Base-by-base conservation (phyloP, 2,888 invertebrate genomes). In the Drosophila demipolita region DNA sequence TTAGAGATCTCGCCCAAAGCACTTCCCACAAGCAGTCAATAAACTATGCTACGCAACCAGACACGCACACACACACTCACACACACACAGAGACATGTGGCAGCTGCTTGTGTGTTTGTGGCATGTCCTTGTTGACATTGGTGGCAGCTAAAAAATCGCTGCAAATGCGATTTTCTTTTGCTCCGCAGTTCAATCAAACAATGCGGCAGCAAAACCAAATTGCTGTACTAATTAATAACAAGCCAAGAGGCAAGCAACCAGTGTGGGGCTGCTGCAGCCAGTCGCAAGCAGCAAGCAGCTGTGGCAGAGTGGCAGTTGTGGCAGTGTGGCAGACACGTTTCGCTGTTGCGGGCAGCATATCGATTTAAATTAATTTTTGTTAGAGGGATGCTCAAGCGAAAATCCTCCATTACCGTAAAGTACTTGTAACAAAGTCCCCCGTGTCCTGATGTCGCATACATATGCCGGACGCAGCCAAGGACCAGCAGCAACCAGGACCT, bases 401-500 rank as follows among this genome's bases (percentile, higher is more conserved):
- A 92, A 92, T 91, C 92, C 92, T 90, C 92, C 91, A 92, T 92
- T 92, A 91, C 90, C 89, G 92, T 92, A 92, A 92, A 91, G 92
- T 91, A 91, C 92, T 91, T 90, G 89, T 87, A 91, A 91, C 87
- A 89, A 90, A 91, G 91, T 89, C 90, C 82, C 78, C 73, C 79
- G 84, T 88, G 90, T 83, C 90, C 84, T 82, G 89, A 79, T 87
- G 85, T 82, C 87, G 87, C 88, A 82, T 82, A 78, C 83, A 75
- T 83, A 78, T 81, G 78, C 78, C 69, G 78, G 78, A 78, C 80
- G 69, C 68, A 68, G 59, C 38, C 45, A 32, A 57, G 57, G 57
- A 57, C 66, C 53, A 53, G 32, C 55, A 72, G 45, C 42, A 58
- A 55, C 64, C 73, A 67, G 66, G 64, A 70, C 20, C 45, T 12